phyloP scores from a whole-genome alignment of 2,888 invertebrate species.

The Drosophila formosana region DNA sequence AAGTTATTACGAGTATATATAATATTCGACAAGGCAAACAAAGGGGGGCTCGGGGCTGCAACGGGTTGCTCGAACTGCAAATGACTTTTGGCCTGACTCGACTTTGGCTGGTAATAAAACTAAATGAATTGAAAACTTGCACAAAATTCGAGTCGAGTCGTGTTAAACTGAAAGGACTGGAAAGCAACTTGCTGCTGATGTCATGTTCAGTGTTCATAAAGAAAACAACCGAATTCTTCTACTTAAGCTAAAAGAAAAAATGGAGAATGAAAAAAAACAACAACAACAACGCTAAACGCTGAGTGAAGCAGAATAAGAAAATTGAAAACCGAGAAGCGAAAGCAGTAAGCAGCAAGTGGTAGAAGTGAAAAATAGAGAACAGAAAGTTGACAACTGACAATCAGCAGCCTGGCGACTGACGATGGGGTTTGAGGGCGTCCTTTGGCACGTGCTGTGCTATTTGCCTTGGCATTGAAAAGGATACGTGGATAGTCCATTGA shows the following conservation, averaged over 20 bases:
- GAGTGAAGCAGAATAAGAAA: conserved; percentile 37
- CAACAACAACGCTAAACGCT: conserved; percentile 23
- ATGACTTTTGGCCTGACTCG: conserved; percentile 58
- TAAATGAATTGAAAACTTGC: conserved; percentile 80
- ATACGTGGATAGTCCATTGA: conserved; percentile 29
- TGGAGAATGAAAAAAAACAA: too few species aligned
- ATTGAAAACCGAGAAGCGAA: conserved; percentile 59
- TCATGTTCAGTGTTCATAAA: conserved; percentile 58
- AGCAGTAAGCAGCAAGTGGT: conserved; percentile 31
- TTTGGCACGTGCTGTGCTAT: conserved; percentile 61
- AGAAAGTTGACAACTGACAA: conserved; percentile 58
- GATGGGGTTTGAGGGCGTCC: conserved; percentile 27
- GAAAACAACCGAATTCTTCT: conserved; percentile 53
- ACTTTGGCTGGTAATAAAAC: conserved; percentile 65
- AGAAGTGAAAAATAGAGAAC: conserved; percentile 16
- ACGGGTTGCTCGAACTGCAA: conserved; percentile 77
- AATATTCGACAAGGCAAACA: conserved; percentile 16
- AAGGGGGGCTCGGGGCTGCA: conserved; percentile 5
- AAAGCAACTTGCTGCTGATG: conserved; percentile 60
- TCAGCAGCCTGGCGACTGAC: conserved; percentile 4
- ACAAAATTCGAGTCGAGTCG: conserved; percentile 56
- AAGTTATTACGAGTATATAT: conserved; percentile 16
- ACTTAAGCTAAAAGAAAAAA: conserved; percentile 21
- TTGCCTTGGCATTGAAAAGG: conserved; percentile 45
- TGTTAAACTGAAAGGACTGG: conserved; percentile 49